phyloP scores from a whole-genome alignment of 2,888 invertebrate genomes.

The Willowsia nigromaculata region DNA sequence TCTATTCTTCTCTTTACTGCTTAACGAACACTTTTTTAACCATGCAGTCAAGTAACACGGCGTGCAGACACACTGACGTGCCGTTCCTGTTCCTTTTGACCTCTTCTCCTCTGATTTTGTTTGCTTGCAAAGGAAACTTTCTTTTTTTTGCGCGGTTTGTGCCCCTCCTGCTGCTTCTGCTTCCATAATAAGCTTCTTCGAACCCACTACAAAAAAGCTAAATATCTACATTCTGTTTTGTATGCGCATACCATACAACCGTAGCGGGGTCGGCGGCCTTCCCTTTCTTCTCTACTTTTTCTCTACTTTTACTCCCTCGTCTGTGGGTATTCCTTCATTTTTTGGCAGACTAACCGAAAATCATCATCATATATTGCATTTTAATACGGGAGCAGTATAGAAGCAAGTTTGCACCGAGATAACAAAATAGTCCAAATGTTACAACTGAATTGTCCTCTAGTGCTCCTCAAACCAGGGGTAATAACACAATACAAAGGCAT shows the following conservation, averaged over 20 bases:
- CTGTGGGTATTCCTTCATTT: neutral
- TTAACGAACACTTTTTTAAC: neutral
- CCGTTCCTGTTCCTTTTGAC: constrained; percentile 20
- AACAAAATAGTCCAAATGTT: neutral
- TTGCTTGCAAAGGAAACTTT: neutral
- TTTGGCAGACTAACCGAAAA: constrained; percentile 18
- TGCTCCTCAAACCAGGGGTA: too few relatives aligned
- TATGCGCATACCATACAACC: neutral
- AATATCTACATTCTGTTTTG: neutral
- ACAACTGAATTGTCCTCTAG: too few relatives aligned
- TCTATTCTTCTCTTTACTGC: neutral
- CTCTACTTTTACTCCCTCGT: neutral
- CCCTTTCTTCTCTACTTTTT: neutral
- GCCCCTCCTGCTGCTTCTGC: neutral
- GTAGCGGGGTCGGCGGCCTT: constrained; percentile 20
- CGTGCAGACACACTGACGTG: neutral
- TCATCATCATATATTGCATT: neutral
- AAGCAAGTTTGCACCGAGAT: neutral
- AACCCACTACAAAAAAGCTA: too few relatives aligned
- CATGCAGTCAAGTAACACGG: neutral
- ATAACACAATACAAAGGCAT: too few relatives aligned
- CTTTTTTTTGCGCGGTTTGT: too few relatives aligned
- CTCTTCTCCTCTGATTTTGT: neutral
- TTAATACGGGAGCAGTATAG: neutral
- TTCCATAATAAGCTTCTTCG: neutral